Base-by-base conservation (phyloP, 2,113 vertebrate genomes). In the Mustela nigripes region DNA sequence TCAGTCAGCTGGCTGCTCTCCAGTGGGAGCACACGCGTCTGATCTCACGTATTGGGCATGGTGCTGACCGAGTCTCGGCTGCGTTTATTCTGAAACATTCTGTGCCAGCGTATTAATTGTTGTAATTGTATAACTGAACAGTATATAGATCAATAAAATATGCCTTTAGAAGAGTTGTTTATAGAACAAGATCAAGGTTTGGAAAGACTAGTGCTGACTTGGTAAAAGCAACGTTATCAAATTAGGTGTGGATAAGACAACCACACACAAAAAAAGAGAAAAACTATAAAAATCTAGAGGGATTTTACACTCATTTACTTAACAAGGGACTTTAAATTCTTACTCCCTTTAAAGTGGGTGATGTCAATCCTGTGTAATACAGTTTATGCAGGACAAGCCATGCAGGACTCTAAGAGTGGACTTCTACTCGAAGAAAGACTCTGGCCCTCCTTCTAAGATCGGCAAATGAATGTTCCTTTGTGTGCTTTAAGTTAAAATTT, bases 1-100 rank as follows among this genome's bases (percentile, higher is more conserved):
- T 65, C 2, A 15, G 12, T 6, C 14, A 26, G 50, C 0, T 0
- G 10, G 42, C 42, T n/a, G 0, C 48, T 89, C 74, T 21, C 11
- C 2, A 15, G 15, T 4, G 24, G 42, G 36, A 33, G 16, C 18
- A 28, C 11, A n/a, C 1, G 11, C 15, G 42, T 91, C 82, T 7
- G 12, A 4, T 76, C 71, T 39, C 39, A 5, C 0, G 28, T 31
- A 56, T 16, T 62, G 67, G 82, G 9, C 39, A 67, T 11, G 10
- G 3, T 9, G 19, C 31, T 4, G 7, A 69, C 39, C 11, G 26
- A 45, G 45, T 42, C 48, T 45, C 31, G 31, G 7, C 21, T 33
- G 74, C 9, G 15, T 50, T 83, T 91, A 74, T 69, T 58, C 48
- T 74, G 69, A 60, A 71, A 73, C n/a, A 58, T 42, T 92, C 28